Percentiles rank a stretch among this genome's conserved stretches.
These are phyloP conservation scores for Phataginus tetradactyla DNA, from an alignment of 2,797 vertebrate species.

Conservation along the genomic window DNA sequence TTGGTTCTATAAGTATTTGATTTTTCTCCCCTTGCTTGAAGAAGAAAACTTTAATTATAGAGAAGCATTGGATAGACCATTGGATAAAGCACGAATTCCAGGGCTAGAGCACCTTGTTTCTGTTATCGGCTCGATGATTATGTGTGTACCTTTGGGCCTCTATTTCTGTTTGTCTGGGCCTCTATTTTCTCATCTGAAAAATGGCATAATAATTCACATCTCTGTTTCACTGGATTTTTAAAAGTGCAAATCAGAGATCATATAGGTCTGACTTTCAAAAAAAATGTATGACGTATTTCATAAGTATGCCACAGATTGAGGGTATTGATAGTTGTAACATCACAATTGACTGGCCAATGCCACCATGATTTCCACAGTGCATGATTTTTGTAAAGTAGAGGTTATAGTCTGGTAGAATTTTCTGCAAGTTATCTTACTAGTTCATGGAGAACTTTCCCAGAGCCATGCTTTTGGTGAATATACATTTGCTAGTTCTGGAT, in stretches of 20 bases:
- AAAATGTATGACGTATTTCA: no score
- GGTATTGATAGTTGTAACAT: neutral
- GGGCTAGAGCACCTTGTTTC: neutral
- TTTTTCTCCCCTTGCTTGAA: neutral
- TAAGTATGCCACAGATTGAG: neutral
- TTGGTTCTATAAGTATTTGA: neutral
- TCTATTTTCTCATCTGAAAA: neutral
- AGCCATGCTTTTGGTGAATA: neutral
- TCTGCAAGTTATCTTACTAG: neutral
- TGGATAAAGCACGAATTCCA: neutral
- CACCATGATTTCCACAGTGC: neutral
- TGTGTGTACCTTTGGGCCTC: neutral
- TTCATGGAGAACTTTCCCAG: neutral
- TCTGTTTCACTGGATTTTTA: neutral
- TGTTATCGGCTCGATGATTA: neutral
- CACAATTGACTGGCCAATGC: neutral
- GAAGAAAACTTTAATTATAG: neutral
- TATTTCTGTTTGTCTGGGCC: neutral
- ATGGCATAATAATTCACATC: neutral
- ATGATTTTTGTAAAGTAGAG: neutral
- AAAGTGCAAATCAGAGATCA: neutral
- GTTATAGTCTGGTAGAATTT: neutral
- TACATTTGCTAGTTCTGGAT: neutral
- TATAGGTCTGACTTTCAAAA: neutral
- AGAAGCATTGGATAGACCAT: neutral